Base-by-base conservation (phyloP, 2,113 vertebrate genomes). In the Lepus timidus region DNA sequence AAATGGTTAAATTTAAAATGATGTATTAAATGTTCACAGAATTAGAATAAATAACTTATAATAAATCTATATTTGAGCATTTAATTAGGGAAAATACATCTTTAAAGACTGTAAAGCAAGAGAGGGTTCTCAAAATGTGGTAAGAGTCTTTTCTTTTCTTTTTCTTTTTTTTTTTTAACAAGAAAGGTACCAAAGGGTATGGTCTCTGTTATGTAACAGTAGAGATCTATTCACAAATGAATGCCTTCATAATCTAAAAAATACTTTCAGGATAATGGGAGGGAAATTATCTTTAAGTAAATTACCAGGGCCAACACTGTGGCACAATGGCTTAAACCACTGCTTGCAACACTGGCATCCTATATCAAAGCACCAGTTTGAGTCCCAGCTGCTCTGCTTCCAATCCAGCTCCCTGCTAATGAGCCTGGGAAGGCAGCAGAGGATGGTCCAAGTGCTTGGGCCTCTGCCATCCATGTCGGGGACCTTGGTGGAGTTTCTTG, bases 71-170 rank as follows among this genome's bases (percentile, higher is more conserved):
- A 51, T 71, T 87, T 90, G 70, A 39, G 33, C 79, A 79, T 61
- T 27, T 16, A 65, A 61, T 74, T 84, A 95, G 80, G 36, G 25
- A 95, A 88, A 64, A 86, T 49, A 49, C 44, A 81, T 61, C 81
- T 87, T 76, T 89, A 2, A 92, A 89, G 88, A 89, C 27, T 36
- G 17, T 73, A 71, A 96, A 94, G 81, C 36, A 44, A 94, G 19
- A 91, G 17, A 3, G 2, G 19, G 87, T 74, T 91, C 49, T 91
- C 13, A 84, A 95, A 71, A 78, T 76, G 29, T 58, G 29, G 1
- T 39, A 44, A 4, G 9, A 44, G 36, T 36, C 36, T 36, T 33
- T 31, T 58, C 5, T 31, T 51, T 64, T 33, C 33, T 33, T 33
- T 33, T 33, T n/a, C 64, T 36, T 20, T 68, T 51, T 7, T 39